A percentile compares a stretch with the other conserved stretches of the same genome.
Conservation (phyloP, 2,888 invertebrate genomes). For the Orthosia incerta region DNA sequence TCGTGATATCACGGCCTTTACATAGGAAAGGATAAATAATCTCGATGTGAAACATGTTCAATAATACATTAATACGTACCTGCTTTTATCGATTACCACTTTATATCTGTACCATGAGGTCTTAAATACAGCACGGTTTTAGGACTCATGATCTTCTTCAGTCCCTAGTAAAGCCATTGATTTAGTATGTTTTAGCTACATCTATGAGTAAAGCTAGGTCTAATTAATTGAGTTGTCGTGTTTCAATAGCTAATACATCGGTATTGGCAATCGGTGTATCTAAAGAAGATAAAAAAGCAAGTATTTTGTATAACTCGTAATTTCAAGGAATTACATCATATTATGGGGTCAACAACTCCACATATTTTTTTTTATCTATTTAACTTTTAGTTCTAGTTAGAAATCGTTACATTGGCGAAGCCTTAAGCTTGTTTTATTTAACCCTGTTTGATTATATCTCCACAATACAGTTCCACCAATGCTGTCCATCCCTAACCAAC, state of each 20-base stretch:
- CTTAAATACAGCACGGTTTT: background rate
- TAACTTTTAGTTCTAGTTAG: background rate
- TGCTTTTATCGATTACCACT: background rate
- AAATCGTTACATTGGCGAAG: too few relatives aligned
- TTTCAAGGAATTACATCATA: background rate
- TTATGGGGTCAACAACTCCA: background rate
- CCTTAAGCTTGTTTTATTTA: background rate
- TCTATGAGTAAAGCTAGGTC: too few relatives aligned
- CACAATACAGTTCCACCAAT: constrained; percentile 95
- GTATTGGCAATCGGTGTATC: too few relatives aligned
- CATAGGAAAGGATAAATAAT: constrained; percentile 27
- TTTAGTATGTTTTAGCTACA: too few relatives aligned
- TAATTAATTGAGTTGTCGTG: too few relatives aligned
- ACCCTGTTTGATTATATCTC: background rate
- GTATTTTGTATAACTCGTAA: background rate
- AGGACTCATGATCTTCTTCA: background rate
- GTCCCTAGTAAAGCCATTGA: too few relatives aligned
- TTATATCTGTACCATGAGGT: background rate
- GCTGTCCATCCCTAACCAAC: constrained; percentile 98
- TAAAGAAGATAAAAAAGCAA: background rate
- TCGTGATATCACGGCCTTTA: constrained; percentile 37
- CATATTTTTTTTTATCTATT: too few relatives aligned
- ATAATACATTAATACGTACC: background rate
- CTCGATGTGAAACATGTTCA: background rate
- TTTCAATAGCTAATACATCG: too few relatives aligned